Evolutionary conservation across 2,888 invertebrate genomes (phyloP).

Genomic region (Cryptocheilus praepositus): DNA sequence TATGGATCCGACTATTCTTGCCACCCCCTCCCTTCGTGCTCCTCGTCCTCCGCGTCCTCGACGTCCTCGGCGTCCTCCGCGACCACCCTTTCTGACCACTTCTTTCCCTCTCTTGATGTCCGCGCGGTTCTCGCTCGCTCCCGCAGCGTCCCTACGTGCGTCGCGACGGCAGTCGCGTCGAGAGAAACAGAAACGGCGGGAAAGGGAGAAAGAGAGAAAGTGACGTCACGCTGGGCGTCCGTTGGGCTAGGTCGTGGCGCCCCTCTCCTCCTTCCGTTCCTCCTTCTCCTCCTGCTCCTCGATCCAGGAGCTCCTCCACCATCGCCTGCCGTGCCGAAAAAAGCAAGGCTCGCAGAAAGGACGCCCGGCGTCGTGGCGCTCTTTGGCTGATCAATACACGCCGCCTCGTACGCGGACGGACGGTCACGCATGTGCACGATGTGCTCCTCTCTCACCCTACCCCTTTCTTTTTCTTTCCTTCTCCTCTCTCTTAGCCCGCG

Average conservation of each 20-base stretch:
- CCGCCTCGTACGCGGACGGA: conserved; percentile 74
- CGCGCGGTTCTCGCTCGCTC: neutral
- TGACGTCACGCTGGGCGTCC: conserved; percentile 74
- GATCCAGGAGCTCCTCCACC: conserved; percentile 7
- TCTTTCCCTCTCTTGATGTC: too few relatives aligned
- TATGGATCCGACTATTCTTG: too few relatives aligned
- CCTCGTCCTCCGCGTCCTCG: too few relatives aligned
- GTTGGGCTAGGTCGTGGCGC: conserved; percentile 59
- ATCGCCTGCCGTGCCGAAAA: conserved; percentile 27
- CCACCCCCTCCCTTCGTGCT: too few relatives aligned
- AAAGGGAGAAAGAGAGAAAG: conserved; percentile 59
- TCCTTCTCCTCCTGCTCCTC: conserved; percentile 13
- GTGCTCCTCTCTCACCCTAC: conserved; percentile 58
- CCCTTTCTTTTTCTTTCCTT: conserved; percentile 51
- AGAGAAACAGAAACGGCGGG: conserved; percentile 38
- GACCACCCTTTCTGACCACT: too few relatives aligned
- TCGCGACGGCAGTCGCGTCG: neutral
- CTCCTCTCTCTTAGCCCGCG: conserved; percentile 25
- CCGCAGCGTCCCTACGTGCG: conserved; percentile 4
- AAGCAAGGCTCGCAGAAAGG: conserved; percentile 64
- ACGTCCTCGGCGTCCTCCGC: too few relatives aligned
- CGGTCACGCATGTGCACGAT: conserved; percentile 74
- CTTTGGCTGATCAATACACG: conserved; percentile 75
- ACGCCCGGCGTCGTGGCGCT: conserved; percentile 69
- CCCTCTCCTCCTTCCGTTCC: conserved; percentile 50